Evolutionary conservation across 2,888 invertebrate species (phyloP).

Genomic region (Volucella inanis): DNA sequence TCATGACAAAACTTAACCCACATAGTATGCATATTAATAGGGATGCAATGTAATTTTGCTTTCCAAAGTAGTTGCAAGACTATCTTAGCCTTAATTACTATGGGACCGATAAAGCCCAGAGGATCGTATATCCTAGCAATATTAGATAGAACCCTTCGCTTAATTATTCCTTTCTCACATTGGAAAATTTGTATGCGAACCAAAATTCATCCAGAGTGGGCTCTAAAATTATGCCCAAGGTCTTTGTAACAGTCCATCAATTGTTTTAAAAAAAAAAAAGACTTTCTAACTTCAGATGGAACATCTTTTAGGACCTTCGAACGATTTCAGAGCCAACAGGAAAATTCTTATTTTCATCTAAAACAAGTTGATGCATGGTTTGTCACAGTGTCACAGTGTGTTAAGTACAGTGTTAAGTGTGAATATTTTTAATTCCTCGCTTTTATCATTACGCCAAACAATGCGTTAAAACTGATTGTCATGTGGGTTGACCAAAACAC

Average conservation of each 20-base stretch:
- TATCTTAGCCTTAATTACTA: no score
- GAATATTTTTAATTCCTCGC: no score
- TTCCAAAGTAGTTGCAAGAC: no score
- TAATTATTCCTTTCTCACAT: background rate
- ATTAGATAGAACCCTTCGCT: background rate
- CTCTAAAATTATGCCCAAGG: background rate
- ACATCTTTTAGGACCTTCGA: no score
- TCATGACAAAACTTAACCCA: background rate
- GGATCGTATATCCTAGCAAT: constrained; percentile 5
- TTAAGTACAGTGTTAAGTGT: no score
- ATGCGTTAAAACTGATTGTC: no score
- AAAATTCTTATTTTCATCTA: no score
- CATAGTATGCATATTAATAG: constrained; percentile 3
- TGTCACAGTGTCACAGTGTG: constrained; percentile 13
- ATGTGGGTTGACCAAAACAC: no score
- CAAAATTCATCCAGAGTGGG: constrained; percentile 4
- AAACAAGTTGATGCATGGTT: constrained; percentile 3
- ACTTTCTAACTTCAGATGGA: background rate
- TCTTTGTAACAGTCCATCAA: constrained; percentile 6
- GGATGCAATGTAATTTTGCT: constrained; percentile 1
- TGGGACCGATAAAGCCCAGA: background rate
- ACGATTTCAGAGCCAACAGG: background rate
- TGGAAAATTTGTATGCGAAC: background rate
- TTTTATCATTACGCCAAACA: no score
- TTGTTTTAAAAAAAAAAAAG: background rate